These are phyloP conservation scores for Cryptotermes secundus DNA, from an alignment of 1,140 invertebrate genomes.

Conservation along the genomic window DNA sequence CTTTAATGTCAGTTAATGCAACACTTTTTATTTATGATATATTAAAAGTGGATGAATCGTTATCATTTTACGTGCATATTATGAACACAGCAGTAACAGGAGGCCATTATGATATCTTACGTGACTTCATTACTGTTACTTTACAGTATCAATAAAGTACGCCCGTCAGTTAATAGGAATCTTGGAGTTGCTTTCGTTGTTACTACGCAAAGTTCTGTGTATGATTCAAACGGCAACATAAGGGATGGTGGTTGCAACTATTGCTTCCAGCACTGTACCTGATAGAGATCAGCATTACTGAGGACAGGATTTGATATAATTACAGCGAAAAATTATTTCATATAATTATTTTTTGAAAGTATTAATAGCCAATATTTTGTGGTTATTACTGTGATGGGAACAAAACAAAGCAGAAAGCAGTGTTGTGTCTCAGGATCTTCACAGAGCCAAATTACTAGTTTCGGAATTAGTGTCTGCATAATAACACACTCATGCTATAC, in stretches of 20 bases:
- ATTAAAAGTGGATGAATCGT: too few species aligned
- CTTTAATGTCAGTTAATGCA: too few species aligned
- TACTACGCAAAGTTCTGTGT: background rate
- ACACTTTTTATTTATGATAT: too few species aligned
- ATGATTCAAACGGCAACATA: background rate
- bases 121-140: slow-evolving; percentile 8
- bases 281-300: slow-evolving; percentile 22
- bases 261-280: background rate
- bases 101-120: background rate
- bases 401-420: background rate
- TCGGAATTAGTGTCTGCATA: background rate
- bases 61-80: too few species aligned
- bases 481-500: background rate
- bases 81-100: too few species aligned
- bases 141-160: background rate
- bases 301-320: slow-evolving; percentile 30
- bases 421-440: background rate
- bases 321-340: slow-evolving; percentile 28
- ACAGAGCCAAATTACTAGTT: background rate
- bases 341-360: slow-evolving; percentile 33
- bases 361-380: slow-evolving; percentile 21
- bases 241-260: background rate
- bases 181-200: background rate
- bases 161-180: too few species aligned
- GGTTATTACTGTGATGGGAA: background rate